Conservation (phyloP, 1,140 invertebrate species). For the Campodea augens region DNA sequence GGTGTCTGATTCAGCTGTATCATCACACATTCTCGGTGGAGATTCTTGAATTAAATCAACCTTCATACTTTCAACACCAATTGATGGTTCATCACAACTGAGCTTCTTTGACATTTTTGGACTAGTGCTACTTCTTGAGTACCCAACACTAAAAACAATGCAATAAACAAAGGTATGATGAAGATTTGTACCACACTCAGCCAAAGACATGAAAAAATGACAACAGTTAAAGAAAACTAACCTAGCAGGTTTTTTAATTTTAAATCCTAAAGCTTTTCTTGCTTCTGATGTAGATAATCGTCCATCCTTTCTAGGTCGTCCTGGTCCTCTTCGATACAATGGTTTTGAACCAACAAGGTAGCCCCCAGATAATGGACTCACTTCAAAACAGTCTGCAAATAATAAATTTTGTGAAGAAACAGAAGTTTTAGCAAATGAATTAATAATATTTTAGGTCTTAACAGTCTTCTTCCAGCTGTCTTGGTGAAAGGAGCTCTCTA, state of each 20-base stretch:
- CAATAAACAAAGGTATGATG: slow-evolving; percentile 1
- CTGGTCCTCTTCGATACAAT: slow-evolving; percentile 41
- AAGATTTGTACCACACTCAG: neutral
- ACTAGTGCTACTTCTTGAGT: slow-evolving; percentile 5
- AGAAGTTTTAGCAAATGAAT: too few species aligned
- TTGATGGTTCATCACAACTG: slow-evolving; percentile 3
- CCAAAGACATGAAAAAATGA: neutral
- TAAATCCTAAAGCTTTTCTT: slow-evolving; percentile 24
- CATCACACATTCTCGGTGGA: slow-evolving; percentile 10
- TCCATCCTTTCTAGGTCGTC: slow-evolving; percentile 43
- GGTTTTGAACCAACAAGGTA: slow-evolving; percentile 37
- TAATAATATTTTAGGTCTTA: too few species aligned
- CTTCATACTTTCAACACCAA: neutral
- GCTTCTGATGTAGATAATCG: slow-evolving; percentile 23
- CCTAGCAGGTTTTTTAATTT: slow-evolving; percentile 19
- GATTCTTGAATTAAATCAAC: slow-evolving; percentile 10
- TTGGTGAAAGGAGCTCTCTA: too few species aligned
- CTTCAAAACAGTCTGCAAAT: too few species aligned
- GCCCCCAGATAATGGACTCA: too few species aligned
- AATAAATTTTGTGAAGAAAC: too few species aligned
- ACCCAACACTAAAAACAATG: neutral
- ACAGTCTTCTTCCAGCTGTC: too few species aligned
- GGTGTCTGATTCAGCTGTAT: slow-evolving; percentile 14
- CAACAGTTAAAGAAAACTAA: slow-evolving; percentile 4
- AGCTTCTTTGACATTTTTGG: slow-evolving; percentile 8